Evolutionary conservation across 2,113 vertebrate species (phyloP).

Genomic region (Hydrolagus affinis): DNA sequence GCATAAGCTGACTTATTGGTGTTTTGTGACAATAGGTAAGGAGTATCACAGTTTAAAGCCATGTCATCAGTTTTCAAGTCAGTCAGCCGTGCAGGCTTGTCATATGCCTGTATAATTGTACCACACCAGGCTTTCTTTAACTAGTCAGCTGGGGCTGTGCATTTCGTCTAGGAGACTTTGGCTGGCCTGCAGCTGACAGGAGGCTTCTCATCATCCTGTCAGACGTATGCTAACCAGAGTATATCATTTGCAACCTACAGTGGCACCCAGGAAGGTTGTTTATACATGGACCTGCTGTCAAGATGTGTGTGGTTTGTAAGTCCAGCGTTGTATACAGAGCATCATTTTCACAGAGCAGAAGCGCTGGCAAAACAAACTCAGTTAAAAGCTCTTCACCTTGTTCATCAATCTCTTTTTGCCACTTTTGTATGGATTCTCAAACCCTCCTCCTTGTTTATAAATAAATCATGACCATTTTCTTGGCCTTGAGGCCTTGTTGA

Average conservation of each 20-base stretch:
- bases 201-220: slow-evolving; percentile 86
- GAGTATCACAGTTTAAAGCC: slow-evolving; percentile 71
- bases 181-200: slow-evolving; percentile 77
- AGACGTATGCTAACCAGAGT: slow-evolving; percentile 88
- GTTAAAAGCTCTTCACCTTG: slow-evolving; percentile 39
- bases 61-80: slow-evolving; percentile 67
- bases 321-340: slow-evolving; percentile 43
- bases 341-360: slow-evolving; percentile 23
- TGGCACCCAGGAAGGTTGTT: slow-evolving; percentile 64
- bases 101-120: slow-evolving; percentile 84
- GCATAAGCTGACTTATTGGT: slow-evolving; percentile 86
- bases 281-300: slow-evolving; percentile 51
- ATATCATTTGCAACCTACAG: slow-evolving; percentile 59
- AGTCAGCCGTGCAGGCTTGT: slow-evolving; percentile 83
- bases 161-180: slow-evolving; percentile 55
- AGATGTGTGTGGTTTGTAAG: slow-evolving; percentile 42
- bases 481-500: slow-evolving; percentile 55
- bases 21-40: slow-evolving; percentile 78
- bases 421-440: slow-evolving; percentile 34
- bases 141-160: slow-evolving; percentile 85
- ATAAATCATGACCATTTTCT: slow-evolving; percentile 55
- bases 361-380: slow-evolving; percentile 35
- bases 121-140: slow-evolving; percentile 76
- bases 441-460: slow-evolving; percentile 49
- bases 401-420: slow-evolving; percentile 39